phyloP scores from a whole-genome alignment of 64 coral and sea anemone species.

The Pachyseris speciosa region DNA sequence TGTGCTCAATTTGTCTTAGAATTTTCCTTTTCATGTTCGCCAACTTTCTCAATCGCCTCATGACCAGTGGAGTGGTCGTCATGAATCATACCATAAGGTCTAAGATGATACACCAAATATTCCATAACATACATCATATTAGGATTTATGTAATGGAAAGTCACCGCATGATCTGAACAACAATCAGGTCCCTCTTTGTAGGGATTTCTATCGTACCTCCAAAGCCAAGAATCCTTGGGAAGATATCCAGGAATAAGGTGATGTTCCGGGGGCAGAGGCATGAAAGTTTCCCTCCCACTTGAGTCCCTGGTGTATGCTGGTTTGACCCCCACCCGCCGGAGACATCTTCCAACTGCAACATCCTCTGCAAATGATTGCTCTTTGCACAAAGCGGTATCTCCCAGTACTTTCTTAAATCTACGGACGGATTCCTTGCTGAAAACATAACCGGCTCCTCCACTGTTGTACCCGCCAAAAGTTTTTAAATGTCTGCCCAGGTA shows the following conservation, averaged over 20 bases:
- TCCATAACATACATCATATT: slow-evolving; percentile 84
- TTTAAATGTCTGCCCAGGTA: slow-evolving; percentile 70
- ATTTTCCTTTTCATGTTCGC: background rate
- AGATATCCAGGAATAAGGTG: slow-evolving; percentile 71
- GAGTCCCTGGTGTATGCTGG: slow-evolving; percentile 54
- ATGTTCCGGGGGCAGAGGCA: slow-evolving; percentile 78
- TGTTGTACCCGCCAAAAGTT: slow-evolving; percentile 62
- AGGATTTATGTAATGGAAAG: slow-evolving; percentile 80
- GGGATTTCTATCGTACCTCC: slow-evolving; percentile 21
- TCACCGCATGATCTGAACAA: slow-evolving; percentile 77
- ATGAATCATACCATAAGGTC: slow-evolving; percentile 69
- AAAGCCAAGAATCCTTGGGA: slow-evolving; percentile 67
- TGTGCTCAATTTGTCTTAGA: too few relatives aligned
- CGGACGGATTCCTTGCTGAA: slow-evolving; percentile 74
- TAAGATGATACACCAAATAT: slow-evolving; percentile 83
- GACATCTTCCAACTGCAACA: slow-evolving; percentile 59
- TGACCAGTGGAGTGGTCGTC: slow-evolving; percentile 10
- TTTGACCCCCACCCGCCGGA: slow-evolving; percentile 39
- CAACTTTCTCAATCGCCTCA: too few relatives aligned
- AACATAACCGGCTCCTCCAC: slow-evolving; percentile 76
- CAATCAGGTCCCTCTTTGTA: slow-evolving; percentile 75
- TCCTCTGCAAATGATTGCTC: slow-evolving; percentile 60
- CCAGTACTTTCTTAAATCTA: slow-evolving; percentile 46
- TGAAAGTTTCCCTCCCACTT: slow-evolving; percentile 61
- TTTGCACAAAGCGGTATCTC: slow-evolving; percentile 35